A percentile compares a stretch with the other conserved stretches of the same genome.
Evolutionary conservation across 2,888 invertebrate genomes (phyloP).

Genomic region (Himalopsyche tibetana): DNA sequence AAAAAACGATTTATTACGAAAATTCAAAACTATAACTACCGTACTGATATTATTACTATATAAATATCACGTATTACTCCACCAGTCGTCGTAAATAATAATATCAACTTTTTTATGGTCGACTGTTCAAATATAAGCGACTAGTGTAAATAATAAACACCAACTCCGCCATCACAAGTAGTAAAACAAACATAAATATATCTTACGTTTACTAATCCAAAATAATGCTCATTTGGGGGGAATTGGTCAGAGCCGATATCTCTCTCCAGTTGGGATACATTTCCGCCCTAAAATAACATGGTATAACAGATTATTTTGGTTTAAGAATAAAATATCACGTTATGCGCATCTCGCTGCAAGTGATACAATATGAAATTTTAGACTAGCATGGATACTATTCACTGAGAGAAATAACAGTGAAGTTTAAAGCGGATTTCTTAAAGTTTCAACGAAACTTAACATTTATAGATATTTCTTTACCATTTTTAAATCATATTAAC

Average conservation of each 20-base stretch:
- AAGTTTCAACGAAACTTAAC: constrained; percentile 19
- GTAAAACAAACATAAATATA: background rate
- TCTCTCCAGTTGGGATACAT: constrained; percentile 99
- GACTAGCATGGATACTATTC: no score
- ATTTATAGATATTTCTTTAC: constrained; percentile 45
- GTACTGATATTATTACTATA: no score
- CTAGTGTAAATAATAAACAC: no score
- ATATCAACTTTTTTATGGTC: no score
- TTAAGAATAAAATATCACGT: constrained; percentile 29
- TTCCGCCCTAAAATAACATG: constrained; percentile 88
- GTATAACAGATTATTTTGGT: background rate
- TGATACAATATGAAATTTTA: background rate
- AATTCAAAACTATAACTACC: no score
- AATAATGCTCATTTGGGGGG: constrained; percentile 99
- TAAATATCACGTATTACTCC: no score
- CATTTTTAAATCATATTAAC: constrained; percentile 55
- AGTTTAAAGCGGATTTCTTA: background rate
- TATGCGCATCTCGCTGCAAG: constrained; percentile 37
- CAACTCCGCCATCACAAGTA: no score
- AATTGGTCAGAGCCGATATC: constrained; percentile 99
- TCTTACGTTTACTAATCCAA: constrained; percentile 99
- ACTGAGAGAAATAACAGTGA: background rate
- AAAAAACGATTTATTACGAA: no score
- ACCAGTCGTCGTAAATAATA: no score
- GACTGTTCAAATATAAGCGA: no score